These are phyloP conservation scores for Bufotes viridis DNA, from an alignment of 2,797 vertebrate species.

Conservation along the genomic window DNA sequence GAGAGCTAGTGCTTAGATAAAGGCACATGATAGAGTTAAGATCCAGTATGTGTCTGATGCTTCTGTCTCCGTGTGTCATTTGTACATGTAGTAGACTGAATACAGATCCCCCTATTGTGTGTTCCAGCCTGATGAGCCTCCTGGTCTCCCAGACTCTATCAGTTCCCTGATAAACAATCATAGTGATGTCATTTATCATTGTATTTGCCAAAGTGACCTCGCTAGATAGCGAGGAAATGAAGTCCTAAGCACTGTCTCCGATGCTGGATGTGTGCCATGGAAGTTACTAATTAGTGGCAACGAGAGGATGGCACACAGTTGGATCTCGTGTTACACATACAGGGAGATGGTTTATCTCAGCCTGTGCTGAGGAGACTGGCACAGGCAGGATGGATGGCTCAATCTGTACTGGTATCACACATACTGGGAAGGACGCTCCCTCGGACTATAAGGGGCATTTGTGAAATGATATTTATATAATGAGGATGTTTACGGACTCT, in stretches of 20 bases:
- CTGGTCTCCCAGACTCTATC: constrained; percentile 17
- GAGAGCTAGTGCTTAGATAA: not conserved
- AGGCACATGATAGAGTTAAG: not conserved
- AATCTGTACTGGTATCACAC: constrained; percentile 18
- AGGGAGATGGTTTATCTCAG: constrained; percentile 23
- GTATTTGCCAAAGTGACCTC: constrained; percentile 59
- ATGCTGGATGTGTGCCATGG: constrained; percentile 55
- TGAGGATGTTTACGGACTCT: not conserved
- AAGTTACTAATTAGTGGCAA: constrained; percentile 58
- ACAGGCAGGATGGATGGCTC: constrained; percentile 8
- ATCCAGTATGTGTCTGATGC: not conserved
- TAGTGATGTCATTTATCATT: constrained; percentile 58
- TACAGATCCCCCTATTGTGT: not conserved
- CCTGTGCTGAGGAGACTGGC: not conserved
- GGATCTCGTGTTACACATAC: constrained; percentile 46
- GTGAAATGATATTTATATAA: constrained; percentile 13
- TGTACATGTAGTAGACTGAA: not conserved
- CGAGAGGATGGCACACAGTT: constrained; percentile 36
- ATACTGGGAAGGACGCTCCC: constrained; percentile 5
- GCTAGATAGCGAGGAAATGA: constrained; percentile 42
- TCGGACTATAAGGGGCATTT: not conserved
- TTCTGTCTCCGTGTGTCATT: not conserved
- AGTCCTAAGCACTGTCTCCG: constrained; percentile 23
- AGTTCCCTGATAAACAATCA: constrained; percentile 44
- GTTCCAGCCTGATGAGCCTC: constrained; percentile 24